Percentiles rank a stretch among this genome's conserved stretches.
Conservation (phyloP, 2,888 invertebrate genomes). For the Hymenopus coronatus region DNA sequence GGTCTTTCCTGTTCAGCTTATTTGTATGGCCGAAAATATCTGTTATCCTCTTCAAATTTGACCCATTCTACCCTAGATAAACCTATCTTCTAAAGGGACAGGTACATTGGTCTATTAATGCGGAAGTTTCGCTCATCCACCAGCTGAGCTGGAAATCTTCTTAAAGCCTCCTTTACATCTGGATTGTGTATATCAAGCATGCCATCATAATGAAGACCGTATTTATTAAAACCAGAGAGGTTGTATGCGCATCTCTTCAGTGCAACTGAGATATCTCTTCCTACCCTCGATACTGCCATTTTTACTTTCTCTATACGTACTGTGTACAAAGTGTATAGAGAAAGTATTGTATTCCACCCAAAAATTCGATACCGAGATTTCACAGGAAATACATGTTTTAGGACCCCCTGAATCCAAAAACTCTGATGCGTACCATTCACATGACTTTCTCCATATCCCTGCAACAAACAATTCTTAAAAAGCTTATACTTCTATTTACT, state of each 20-base stretch:
- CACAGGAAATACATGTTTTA: no score
- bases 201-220: conserved; percentile 81
- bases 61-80: conserved; percentile 94
- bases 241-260: conserved; percentile 75
- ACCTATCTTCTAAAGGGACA: conserved; percentile 70
- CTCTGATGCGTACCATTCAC: no score
- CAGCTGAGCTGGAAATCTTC: conserved; percentile 70
- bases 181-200: conserved; percentile 62
- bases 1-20: conserved; percentile 75
- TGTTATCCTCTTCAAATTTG: conserved; percentile 78
- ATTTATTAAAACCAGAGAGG: conserved; percentile 76
- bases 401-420: no score
- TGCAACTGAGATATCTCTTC: conserved; percentile 46
- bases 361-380: no score
- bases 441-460: no score
- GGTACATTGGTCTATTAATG: conserved; percentile 76
- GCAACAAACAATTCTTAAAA: no score
- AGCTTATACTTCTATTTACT: no score
- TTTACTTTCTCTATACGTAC: no score
- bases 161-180: conserved; percentile 78
- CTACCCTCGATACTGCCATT: no score
- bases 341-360: no score
- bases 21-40: conserved; percentile 74
- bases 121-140: conserved; percentile 84
- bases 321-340: no score